phyloP scores from a whole-genome alignment of 2,888 invertebrate species.

The Cantharis rustica region DNA sequence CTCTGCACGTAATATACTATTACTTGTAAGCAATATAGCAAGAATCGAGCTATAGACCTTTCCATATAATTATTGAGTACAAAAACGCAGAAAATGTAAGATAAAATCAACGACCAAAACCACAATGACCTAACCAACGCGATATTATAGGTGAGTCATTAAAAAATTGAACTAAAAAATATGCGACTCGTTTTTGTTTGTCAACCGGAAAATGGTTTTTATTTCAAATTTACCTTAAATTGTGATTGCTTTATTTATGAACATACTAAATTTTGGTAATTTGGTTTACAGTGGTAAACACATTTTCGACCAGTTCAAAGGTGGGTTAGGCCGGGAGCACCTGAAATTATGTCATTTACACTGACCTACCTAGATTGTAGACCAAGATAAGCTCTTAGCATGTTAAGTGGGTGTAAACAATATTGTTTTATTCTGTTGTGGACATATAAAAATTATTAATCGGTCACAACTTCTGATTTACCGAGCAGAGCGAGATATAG shows the following conservation, averaged over 20 bases:
- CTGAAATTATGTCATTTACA: not conserved
- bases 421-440: not conserved
- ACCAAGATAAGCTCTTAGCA: not conserved
- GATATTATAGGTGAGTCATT: not conserved
- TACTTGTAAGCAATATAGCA: too few relatives aligned
- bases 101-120: not conserved
- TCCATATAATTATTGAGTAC: not conserved
- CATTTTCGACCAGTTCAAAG: not conserved
- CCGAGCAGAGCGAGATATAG: not conserved
- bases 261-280: not conserved
- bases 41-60: too few relatives aligned
- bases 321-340: not conserved
- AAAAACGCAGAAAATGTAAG: not conserved
- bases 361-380: not conserved
- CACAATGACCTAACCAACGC: not conserved
- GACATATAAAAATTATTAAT: not conserved
- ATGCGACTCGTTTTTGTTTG: not conserved
- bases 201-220: not conserved
- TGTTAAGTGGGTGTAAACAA: not conserved
- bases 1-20: too few relatives aligned
- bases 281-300: not conserved
- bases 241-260: not conserved
- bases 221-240: not conserved
- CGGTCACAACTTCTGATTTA: not conserved
- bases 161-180: not conserved